Evolutionary conservation across 1,140 invertebrate genomes (phyloP).

Genomic region (Drosophila baimaii): DNA sequence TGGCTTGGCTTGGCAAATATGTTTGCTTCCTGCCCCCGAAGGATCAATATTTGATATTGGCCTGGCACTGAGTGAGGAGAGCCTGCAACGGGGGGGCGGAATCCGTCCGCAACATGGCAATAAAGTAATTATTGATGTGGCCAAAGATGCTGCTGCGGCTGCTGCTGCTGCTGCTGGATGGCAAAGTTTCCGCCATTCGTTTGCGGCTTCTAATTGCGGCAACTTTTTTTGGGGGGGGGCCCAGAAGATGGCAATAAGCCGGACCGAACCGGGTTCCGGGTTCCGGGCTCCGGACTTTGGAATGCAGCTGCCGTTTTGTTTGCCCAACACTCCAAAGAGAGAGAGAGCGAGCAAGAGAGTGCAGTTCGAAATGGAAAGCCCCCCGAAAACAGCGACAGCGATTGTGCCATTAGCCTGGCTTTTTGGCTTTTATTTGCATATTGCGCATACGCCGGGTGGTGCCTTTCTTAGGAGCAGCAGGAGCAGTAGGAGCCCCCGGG

Average conservation of each 20-base stretch:
- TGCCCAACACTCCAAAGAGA: constrained; percentile 55
- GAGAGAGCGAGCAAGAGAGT: not conserved
- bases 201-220: constrained; percentile 52
- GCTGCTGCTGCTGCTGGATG: constrained; percentile 10
- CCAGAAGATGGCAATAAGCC: constrained; percentile 49
- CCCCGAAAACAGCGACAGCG: constrained; percentile 4
- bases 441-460: constrained; percentile 59
- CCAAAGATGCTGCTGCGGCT: not conserved
- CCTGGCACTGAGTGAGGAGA: too few species aligned
- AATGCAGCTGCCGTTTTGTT: constrained; percentile 57
- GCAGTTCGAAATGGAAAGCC: constrained; percentile 42
- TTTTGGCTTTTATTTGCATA: constrained; percentile 68
- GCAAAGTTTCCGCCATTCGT: constrained; percentile 25
- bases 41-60: constrained; percentile 37
- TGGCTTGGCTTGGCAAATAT: not conserved
- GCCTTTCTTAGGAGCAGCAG: too few species aligned
- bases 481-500: constrained; percentile 6
- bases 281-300: not conserved
- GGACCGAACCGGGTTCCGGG: not conserved
- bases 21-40: constrained; percentile 5
- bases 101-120: constrained; percentile 14
- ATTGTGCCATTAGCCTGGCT: constrained; percentile 33
- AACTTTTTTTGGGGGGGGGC: constrained; percentile 34
- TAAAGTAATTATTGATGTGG: constrained; percentile 65
- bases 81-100: too few species aligned